phyloP scores from a whole-genome alignment of 2,113 vertebrate species.

The Chloropsis hardwickii region DNA sequence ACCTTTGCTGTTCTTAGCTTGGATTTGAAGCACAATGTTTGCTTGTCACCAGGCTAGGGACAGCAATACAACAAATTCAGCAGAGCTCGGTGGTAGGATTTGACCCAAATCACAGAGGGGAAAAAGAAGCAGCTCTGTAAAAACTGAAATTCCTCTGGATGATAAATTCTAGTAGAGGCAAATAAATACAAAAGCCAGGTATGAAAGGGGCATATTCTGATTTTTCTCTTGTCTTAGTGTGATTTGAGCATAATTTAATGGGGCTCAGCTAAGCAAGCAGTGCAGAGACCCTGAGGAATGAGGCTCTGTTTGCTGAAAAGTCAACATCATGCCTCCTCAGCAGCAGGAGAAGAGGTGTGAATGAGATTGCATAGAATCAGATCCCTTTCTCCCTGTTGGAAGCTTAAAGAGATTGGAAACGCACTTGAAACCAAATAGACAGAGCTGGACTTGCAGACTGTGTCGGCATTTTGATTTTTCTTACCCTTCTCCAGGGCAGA shows the following conservation, averaged over 20 bases:
- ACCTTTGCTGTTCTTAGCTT: not conserved
- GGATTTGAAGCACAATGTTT: not conserved
- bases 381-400: constrained; percentile 33
- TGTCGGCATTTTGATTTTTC: not conserved
- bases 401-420: constrained; percentile 18
- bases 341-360: not conserved
- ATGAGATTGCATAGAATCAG: constrained; percentile 20
- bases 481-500: not conserved
- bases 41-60: not conserved
- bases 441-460: not conserved
- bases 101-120: not conserved
- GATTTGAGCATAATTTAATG: not conserved
- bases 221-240: not conserved
- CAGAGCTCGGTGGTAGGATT: not conserved
- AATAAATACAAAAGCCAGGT: not conserved
- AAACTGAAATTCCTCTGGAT: not conserved
- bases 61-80: not conserved
- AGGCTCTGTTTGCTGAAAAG: not conserved
- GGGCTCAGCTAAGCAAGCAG: constrained; percentile 24
- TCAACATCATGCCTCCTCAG: not conserved
- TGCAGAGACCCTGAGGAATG: not conserved
- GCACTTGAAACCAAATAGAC: not conserved
- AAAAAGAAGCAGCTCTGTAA: not conserved
- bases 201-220: not conserved
- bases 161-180: not conserved